Percentiles rank a stretch among this genome's conserved stretches.
Conservation (phyloP, 2,888 invertebrate genomes). For the Chymomyza amoena region DNA sequence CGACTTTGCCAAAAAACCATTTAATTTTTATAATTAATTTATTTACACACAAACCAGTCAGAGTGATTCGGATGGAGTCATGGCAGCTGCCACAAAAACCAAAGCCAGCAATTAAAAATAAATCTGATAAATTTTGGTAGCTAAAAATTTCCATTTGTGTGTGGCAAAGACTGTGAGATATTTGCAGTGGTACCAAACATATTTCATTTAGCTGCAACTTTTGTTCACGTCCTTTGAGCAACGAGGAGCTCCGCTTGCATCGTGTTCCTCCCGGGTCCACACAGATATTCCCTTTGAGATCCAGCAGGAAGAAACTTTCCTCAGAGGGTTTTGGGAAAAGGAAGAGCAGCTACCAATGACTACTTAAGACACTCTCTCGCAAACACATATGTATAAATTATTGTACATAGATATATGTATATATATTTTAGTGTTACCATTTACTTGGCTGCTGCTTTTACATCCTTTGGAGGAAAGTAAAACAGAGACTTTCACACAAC, state of each 20-base stretch:
- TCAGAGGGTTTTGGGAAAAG: neutral
- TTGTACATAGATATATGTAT: too few relatives aligned
- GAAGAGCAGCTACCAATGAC: conserved; percentile 55
- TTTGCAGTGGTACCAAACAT: conserved; percentile 63
- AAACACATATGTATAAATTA: too few relatives aligned
- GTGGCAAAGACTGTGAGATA: conserved; percentile 50
- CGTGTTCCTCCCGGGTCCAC: neutral
- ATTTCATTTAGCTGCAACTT: conserved; percentile 70
- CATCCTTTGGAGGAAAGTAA: conserved; percentile 27
- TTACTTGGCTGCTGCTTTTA: conserved; percentile 46
- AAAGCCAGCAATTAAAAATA: conserved; percentile 72
- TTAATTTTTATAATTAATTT: conserved; percentile 53
- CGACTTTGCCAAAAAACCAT: too few relatives aligned
- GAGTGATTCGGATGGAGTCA: conserved; percentile 9
- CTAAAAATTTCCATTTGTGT: conserved; percentile 52
- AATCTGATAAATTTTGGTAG: conserved; percentile 69
- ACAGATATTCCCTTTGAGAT: neutral
- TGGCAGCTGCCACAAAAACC: conserved; percentile 69
- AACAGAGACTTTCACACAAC: conserved; percentile 12
- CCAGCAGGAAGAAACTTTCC: neutral
- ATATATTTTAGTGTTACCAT: conserved; percentile 65
- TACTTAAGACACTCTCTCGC: conserved; percentile 58
- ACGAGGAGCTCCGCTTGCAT: conserved; percentile 11
- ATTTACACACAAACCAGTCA: conserved; percentile 46
- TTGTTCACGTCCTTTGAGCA: conserved; percentile 53